phyloP scores from a whole-genome alignment of 2,888 invertebrate species.

The Dendrolimus pini region DNA sequence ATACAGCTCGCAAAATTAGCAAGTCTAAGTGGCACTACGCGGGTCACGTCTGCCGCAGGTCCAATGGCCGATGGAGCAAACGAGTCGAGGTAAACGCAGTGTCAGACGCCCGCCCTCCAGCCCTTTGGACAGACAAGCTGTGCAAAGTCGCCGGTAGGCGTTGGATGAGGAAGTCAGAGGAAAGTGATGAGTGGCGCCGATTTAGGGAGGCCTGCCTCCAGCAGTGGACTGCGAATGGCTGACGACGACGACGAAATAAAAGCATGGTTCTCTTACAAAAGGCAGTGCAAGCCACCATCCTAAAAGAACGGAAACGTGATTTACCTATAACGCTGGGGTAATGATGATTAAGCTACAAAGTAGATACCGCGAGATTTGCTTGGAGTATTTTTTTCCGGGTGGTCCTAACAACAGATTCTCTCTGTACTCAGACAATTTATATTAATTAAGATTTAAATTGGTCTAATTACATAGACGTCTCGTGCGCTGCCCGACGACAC shows the following conservation, averaged over 20 bases:
- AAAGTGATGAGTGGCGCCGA: too few relatives aligned
- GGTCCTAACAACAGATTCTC: conserved; percentile 71
- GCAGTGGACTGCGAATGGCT: too few relatives aligned
- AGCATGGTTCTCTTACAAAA: too few relatives aligned
- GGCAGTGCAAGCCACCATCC: too few relatives aligned
- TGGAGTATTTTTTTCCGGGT: conserved; percentile 31
- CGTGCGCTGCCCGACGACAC: not conserved
- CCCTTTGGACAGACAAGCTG: conserved; percentile 23
- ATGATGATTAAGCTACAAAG: not conserved
- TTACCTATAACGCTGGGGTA: not conserved
- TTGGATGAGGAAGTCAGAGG: not conserved
- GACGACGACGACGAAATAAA: too few relatives aligned
- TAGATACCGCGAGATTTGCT: conserved; percentile 4
- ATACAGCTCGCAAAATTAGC: too few relatives aligned
- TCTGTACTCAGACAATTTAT: conserved; percentile 73
- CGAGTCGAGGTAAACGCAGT: too few relatives aligned
- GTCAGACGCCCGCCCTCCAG: conserved; percentile 2
- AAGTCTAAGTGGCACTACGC: too few relatives aligned
- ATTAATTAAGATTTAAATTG: conserved; percentile 77
- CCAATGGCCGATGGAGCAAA: too few relatives aligned
- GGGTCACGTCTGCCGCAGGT: too few relatives aligned
- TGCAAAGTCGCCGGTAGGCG: conserved; percentile 18
- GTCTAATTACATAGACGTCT: conserved; percentile 68
- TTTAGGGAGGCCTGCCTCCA: too few relatives aligned
- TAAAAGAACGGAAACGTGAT: too few relatives aligned